Conservation (phyloP, 2,888 invertebrate genomes). For the Mesorhabditis belari region DNA sequence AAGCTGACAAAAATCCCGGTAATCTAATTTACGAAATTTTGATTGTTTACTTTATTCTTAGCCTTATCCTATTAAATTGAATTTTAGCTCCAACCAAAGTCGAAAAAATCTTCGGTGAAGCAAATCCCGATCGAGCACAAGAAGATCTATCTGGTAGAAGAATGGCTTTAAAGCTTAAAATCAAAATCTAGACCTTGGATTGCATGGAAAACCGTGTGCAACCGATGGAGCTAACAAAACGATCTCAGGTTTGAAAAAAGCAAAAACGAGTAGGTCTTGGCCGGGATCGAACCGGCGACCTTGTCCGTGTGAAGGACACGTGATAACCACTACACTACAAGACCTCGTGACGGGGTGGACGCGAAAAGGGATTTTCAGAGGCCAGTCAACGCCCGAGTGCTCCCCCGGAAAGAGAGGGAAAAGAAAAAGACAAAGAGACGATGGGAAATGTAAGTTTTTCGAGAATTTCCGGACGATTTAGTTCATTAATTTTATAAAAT, state of each 20-base stretch:
- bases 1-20: neutral
- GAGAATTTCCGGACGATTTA: neutral
- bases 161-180: neutral
- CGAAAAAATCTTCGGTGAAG: neutral
- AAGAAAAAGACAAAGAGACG: neutral
- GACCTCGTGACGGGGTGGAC: slow-evolving; percentile 2
- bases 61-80: neutral
- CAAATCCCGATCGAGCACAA: neutral
- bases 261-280: slow-evolving; percentile 21
- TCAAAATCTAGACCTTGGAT: neutral
- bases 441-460: too few species aligned
- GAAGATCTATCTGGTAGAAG: neutral
- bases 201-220: neutral
- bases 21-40: too few species aligned
- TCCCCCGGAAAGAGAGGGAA: neutral
- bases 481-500: neutral
- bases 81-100: too few species aligned
- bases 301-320: slow-evolving; percentile 48
- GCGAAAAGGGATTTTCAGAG: neutral
- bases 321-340: slow-evolving; percentile 47
- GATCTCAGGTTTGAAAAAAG: neutral
- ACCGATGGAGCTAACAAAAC: neutral
- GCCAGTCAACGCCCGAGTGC: neutral
- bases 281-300: slow-evolving; percentile 44
- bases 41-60: too few species aligned